Percentiles rank a stretch among this genome's conserved stretches.
Evolutionary conservation across 2,113 vertebrate genomes (phyloP).

Genomic region (Connochaetes taurinus): DNA sequence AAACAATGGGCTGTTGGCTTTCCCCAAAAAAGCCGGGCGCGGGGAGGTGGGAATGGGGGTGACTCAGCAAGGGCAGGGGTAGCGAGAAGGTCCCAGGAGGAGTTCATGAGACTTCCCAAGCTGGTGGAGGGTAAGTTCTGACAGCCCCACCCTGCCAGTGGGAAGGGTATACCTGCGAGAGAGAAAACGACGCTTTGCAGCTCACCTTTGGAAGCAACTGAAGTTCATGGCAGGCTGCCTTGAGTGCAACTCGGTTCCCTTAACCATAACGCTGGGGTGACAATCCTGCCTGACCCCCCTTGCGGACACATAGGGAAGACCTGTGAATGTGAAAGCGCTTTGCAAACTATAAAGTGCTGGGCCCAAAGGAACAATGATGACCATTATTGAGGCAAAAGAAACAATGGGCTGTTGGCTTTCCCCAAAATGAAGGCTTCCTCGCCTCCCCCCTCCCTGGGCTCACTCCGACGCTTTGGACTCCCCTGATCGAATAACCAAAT

Average conservation of each 20-base stretch:
- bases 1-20: not conserved
- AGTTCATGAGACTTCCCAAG: not conserved
- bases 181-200: not conserved
- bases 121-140: no score
- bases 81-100: not conserved
- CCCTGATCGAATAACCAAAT: not conserved
- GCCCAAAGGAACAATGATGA: not conserved
- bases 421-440: not conserved
- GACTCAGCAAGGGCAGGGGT: fast-evolving
- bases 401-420: not conserved
- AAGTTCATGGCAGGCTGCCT: fast-evolving
- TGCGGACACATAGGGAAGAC: fast-evolving
- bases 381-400: not conserved
- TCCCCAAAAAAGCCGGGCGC: fast-evolving
- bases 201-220: fast-evolving
- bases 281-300: not conserved
- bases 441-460: not conserved
- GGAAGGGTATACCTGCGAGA: not conserved
- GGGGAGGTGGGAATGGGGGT: not conserved
- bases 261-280: not conserved
- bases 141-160: fast-evolving
- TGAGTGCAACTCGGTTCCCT: fast-evolving
- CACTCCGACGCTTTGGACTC: fast-evolving
- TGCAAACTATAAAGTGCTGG: not conserved
- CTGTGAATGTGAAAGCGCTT: not conserved